Percentiles rank a stretch among this genome's conserved stretches.
phyloP scores from a whole-genome alignment of 2,113 vertebrate genomes.

The Acanthochromis polyacanthus region DNA sequence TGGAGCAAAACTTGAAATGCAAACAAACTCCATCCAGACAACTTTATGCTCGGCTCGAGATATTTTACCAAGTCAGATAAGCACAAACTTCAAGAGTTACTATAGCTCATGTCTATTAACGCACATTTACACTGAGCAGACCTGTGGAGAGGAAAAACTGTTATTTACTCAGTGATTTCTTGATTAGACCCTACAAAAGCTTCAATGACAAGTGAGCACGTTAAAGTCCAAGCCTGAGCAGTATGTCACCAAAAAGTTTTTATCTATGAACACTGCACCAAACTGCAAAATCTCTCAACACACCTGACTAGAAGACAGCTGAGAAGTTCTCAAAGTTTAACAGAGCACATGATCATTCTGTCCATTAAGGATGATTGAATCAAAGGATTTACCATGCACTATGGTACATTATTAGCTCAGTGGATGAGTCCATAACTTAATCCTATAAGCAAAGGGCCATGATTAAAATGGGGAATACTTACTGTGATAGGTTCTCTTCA shows the following conservation, averaged over 20 bases:
- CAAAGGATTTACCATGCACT: constrained; percentile 62
- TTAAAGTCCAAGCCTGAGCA: background rate
- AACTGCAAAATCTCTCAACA: constrained; percentile 10
- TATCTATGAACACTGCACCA: background rate
- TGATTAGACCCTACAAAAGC: background rate
- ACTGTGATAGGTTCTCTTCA: constrained; percentile 81
- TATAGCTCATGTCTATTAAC: background rate
- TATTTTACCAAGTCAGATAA: background rate
- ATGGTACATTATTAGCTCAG: constrained; percentile 48
- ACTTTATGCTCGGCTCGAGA: constrained; percentile 8
- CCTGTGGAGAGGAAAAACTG: background rate
- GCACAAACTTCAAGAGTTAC: background rate
- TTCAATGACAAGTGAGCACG: background rate
- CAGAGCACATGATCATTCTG: constrained; percentile 20
- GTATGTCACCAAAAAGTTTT: background rate
- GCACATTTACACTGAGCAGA: background rate
- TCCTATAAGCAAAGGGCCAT: constrained; percentile 63
- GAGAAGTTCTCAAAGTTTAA: constrained; percentile 16
- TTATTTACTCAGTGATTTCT: constrained; percentile 7
- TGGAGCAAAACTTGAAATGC: background rate
- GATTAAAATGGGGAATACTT: constrained; percentile 83
- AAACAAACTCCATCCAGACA: constrained; percentile 11
- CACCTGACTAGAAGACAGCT: constrained; percentile 11
- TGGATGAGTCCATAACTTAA: constrained; percentile 31
- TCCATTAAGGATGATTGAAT: constrained; percentile 9